These are phyloP conservation scores for Patiria miniata DNA, from an alignment of 35 echinoderm and acorn worm genomes.

Conservation along the genomic window DNA sequence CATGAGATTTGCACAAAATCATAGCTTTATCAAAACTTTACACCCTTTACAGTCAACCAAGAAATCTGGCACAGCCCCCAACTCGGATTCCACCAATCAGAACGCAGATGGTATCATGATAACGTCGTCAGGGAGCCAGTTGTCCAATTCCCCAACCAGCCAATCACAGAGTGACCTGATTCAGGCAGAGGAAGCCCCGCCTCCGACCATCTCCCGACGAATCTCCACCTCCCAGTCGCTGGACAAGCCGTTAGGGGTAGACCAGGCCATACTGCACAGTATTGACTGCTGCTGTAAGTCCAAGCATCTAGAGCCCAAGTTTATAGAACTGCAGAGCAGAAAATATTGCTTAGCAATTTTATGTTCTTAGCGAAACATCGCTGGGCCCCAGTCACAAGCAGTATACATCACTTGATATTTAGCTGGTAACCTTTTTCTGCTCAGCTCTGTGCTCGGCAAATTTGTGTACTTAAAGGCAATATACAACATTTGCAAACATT, in stretches of 20 bases:
- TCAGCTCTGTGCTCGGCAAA: too few relatives aligned
- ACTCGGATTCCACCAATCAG: conserved; percentile 35
- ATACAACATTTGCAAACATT: too few relatives aligned
- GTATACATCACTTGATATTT: too few relatives aligned
- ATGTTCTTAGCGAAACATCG: too few relatives aligned
- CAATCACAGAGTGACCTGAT: conserved; percentile 61
- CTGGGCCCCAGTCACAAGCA: too few relatives aligned
- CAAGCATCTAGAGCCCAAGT: not conserved
- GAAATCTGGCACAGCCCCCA: conserved; percentile 50
- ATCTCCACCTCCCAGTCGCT: conserved; percentile 78
- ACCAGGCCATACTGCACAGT: conserved; percentile 92
- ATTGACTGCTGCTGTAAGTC: conserved; percentile 96
- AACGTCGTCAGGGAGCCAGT: conserved; percentile 37
- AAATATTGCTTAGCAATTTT: too few relatives aligned
- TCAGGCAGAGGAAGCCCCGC: conserved; percentile 74
- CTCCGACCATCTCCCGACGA: conserved; percentile 67
- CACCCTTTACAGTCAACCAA: conserved; percentile 44
- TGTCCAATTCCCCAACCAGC: conserved; percentile 59
- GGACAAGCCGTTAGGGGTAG: conserved; percentile 77
- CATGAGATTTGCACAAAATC: too few relatives aligned
- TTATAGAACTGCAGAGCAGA: too few relatives aligned
- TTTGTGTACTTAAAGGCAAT: too few relatives aligned
- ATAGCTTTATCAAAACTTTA: too few relatives aligned
- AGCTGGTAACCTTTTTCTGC: too few relatives aligned
- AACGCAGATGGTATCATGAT: conserved; percentile 6